phyloP scores from a whole-genome alignment of 2,113 vertebrate species.

The Mirounga angustirostris region DNA sequence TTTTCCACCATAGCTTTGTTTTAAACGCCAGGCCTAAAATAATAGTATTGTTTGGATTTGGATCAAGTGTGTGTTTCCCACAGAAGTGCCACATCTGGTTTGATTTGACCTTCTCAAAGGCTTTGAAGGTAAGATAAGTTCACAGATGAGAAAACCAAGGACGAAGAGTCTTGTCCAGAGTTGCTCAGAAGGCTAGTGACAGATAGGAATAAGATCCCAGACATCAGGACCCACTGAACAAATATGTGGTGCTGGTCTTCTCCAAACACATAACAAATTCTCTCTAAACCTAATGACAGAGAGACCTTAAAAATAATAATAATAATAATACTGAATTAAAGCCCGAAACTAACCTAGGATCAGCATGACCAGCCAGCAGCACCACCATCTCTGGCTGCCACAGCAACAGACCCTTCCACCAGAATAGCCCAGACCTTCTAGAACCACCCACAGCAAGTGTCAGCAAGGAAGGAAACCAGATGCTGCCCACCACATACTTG shows the following conservation, averaged over 20 bases:
- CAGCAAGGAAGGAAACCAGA: conserved; percentile 64
- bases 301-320: conserved; percentile 16
- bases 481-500: conserved; percentile 5
- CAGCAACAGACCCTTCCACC: not conserved
- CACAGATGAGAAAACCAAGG: conserved; percentile 8
- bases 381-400: not conserved
- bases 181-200: not conserved
- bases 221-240: not conserved
- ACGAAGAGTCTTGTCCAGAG: not conserved
- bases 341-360: conserved; percentile 55
- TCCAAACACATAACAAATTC: not conserved
- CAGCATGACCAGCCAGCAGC: conserved; percentile 37
- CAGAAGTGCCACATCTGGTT: not conserved
- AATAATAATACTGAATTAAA: conserved; percentile 75
- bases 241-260: not conserved
- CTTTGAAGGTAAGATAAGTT: not conserved
- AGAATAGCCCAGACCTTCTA: conserved; percentile 35
- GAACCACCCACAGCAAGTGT: conserved; percentile 37
- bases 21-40: not conserved
- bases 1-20: not conserved
- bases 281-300: conserved; percentile 24
- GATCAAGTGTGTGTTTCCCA: not conserved
- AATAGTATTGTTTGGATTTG: not conserved
- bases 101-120: not conserved
- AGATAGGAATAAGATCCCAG: not conserved